Evolutionary conservation across 2,888 invertebrate genomes (phyloP), one percentile per base, ranked within the genome.

Genomic region (Noctua comes): DNA sequence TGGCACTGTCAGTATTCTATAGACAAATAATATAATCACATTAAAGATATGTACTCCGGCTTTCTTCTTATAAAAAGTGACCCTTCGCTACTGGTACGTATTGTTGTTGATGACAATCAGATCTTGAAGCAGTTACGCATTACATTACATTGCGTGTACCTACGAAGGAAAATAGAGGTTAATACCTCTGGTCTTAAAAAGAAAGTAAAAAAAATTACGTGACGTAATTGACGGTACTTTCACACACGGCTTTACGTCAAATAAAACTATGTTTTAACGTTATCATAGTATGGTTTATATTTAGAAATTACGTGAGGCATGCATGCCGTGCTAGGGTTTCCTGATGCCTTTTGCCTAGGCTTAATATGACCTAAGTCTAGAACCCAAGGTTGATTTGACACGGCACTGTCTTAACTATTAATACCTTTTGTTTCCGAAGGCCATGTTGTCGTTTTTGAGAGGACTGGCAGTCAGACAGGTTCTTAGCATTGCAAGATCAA

Each of bases 241-340:
- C 76, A 85, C 68, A 69, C 59, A 40, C 48, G 24, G 59, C 65
- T 24, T 79, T 46, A 31, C 18, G 27, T 78, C 43, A 62, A 36
- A n/a, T 54, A 46, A 70, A 46, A 79, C 31, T 27, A 16, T 36
- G 65, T 70, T 83, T 43, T 43, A 77, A 78, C 70, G 24, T 57
- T 51, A 59, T 83, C 43, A 48, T 43, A 54, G 24, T 40, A 57
- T 40, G 54, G 57, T 68, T 51, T 75, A 69, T 75, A 82, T 82
- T 74, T 85, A 85, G 62, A 57, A 31, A n/a, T 79, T 43, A 78
- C 83, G 77, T 80, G 88, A 65, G 57, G 64, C 86, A 80, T 77
- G 82, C 87, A n/a, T 73, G 69, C 24, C 31, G 31, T 51, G 13
- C 43, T 87, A 83, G 6, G 89, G 89, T 81, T 89, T 89, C 89